Evolutionary conservation across 1,140 invertebrate genomes (phyloP), one percentile per base, ranked within the genome.

Genomic region (Drosophila guanche): DNA sequence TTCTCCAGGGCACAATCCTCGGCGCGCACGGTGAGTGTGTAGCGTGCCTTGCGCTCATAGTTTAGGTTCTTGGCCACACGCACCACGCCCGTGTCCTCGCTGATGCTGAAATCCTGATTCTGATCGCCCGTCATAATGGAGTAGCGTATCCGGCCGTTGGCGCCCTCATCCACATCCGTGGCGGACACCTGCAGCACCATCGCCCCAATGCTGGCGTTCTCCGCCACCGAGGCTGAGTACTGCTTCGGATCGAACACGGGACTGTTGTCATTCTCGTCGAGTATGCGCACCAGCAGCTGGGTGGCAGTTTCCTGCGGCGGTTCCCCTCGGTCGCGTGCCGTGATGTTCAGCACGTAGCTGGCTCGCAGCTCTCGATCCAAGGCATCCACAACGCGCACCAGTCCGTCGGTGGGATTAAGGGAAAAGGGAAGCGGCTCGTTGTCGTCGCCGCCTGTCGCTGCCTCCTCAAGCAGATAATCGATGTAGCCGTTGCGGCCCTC

Each of bases 241-340:
- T 96, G 95, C 76, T 95, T 95, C 0, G 96, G 96, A 90, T 97
- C 95, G 92, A 99, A 99, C 5, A 96, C 93, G 0, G 98, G 98
- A 65, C 95, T 95, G 91, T 99, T 98, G 91, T 99, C 98, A 91
- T 99, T 99, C 90, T 97, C 96, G 90, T 99, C 98, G 23, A 97
- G 92, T 29, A 99, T 94, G 51, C 93, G 93, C 5, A 99, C 94
- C 6, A 93, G 92, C 20, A 99, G 93, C 47, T 94, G 93, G 4
- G 94, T 94, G 43, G 94, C 94, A 1, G 95, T 95, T 0, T 94
- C 94, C 80, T 95, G 94, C 1, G 96, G 93, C 0, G 97, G 97
- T 61, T 97, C 95, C 3, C 98, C 98, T 29, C 97, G 94, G 92
- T 99, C 98, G 76, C 95, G 95, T 0, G 97, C 98, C 5, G 94